Evolutionary conservation across 2,888 invertebrate species (phyloP), one percentile per base, ranked within the genome.

Genomic region (Terebella lapidaria): DNA sequence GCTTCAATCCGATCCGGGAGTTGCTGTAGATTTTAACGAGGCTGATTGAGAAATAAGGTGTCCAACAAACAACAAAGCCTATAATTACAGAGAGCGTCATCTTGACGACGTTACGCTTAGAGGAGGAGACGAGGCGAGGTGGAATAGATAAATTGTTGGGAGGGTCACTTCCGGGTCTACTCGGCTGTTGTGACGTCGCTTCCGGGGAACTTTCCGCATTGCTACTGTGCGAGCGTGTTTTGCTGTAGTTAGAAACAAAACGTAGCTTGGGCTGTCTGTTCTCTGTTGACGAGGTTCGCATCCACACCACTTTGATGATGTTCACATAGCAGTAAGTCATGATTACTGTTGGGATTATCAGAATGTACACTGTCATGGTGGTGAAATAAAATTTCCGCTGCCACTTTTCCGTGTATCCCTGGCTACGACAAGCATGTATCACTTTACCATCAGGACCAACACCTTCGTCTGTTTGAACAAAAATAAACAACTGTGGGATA

Each of bases 31-130:
- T 78, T 46, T 79, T 67, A 26, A 81, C 69, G 29, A 81, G 69
- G 35, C 77, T 76, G 20, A 82, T 73, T n/a, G 80, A 74, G 62
- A 81, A 81, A 65, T 82, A 82, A 0, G 82, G 82, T n/a, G 77
- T 79, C 72, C 80, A 76, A 64, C 82, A 82, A 1, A 77, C 73
- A 20, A 82, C 70, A 68, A 81, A 82, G 3, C 79, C 80, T 10
- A 81, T 71, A 30, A 82, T 80, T n/a, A 82, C 81, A 15, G 75
- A 79, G 49, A 82, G 66, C 1, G 81, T 81, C 77, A 82, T 77
- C 60, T 81, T 81, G 49, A 82, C 72, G 4, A 80, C 82, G 61
- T 79, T 77, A 26, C 81, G 72, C 65, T 81, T 80, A 22, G 80
- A 76, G 10, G 78, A 68, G 4, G 81, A 30, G 20, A 55, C 49